A percentile compares a stretch with the other conserved stretches of the same genome.
Conservation (phyloP, 2,888 invertebrate genomes). For the Sthenelais limicola region DNA sequence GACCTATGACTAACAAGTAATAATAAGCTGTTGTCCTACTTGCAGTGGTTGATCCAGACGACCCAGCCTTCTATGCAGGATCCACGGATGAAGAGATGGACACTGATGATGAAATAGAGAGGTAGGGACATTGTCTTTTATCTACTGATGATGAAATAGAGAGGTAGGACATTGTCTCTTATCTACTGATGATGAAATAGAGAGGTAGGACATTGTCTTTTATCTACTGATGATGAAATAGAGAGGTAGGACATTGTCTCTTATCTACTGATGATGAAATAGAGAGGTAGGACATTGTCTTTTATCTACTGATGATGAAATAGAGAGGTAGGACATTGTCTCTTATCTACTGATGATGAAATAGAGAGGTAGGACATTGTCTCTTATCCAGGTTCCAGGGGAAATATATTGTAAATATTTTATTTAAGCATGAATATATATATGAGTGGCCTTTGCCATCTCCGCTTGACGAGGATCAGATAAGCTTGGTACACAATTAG, state of each 20-base stretch:
- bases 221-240: not conserved
- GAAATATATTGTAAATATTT: too few species aligned
- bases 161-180: too few species aligned
- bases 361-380: constrained; percentile 17
- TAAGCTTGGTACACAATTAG: too few species aligned
- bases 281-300: constrained; percentile 2
- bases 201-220: constrained; percentile 5
- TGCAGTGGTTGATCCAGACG: too few species aligned
- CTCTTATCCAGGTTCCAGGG: not conserved
- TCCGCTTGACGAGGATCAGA: too few species aligned
- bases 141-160: not conserved
- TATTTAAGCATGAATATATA: too few species aligned
- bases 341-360: constrained; percentile 40
- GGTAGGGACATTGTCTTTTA: constrained; percentile 1
- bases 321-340: too few species aligned
- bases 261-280: constrained; percentile 41
- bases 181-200: constrained; percentile 38
- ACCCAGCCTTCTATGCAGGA: constrained; percentile 21
- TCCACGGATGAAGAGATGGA: constrained; percentile 26
- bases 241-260: too few species aligned
- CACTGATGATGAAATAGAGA: constrained; percentile 37
- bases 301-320: not conserved
- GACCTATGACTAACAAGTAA: too few species aligned
- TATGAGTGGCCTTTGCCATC: too few species aligned
- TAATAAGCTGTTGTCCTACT: too few species aligned